Base-by-base conservation (phyloP, 2,888 invertebrate species). In the Melanostoma scalare region DNA sequence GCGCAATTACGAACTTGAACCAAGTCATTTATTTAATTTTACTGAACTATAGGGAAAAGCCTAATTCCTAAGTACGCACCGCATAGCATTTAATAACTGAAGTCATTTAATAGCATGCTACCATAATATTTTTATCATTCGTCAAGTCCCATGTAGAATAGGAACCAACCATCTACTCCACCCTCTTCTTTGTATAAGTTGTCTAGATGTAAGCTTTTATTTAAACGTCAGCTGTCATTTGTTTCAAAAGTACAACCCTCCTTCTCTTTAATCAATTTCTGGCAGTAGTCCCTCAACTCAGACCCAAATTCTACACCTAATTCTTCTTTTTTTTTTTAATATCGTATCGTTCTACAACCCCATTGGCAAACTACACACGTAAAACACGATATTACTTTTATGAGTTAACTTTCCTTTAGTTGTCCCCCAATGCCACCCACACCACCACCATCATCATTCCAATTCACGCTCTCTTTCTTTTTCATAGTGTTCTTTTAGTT, bases 351-450 rank as follows among this genome's bases (percentile, higher is more conserved):
- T 30, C 55, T 55, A 36, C 10, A 46, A 69, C 68, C 73, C 77
- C 73, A 82, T 82, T 82, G 82, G 82, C 73, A 82, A 78, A 65
- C 78, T 69, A 78, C 73, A 73, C 82, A 82, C 78, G 82, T 82
- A 74, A 52, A 69, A 74, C 82, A 82, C 73, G 82, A 82, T 82
- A 82, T 78, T 82, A 82, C 78, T 82, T 82, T 78, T 82, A 82
- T 78, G 73, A 73, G 73, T 61, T 63, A 78, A 77, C 77, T 77
- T 77, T 82, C 68, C 77, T 48, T 68, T 61, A 58, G 58, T 42
- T 46, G 48, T 33, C 20, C 33, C 6, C n/a, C 38, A 9, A 6
- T 20, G 4, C 42, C 5, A 42, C 2, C 3, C 6, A 36, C 30
- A 5, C 6, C 1, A 40, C n/a, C 44, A 44, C 44, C 44, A 3